These are phyloP conservation scores for Nesometra sesokonis DNA, from an alignment of 35 echinoderm and acorn worm species.

Conservation along the genomic window DNA sequence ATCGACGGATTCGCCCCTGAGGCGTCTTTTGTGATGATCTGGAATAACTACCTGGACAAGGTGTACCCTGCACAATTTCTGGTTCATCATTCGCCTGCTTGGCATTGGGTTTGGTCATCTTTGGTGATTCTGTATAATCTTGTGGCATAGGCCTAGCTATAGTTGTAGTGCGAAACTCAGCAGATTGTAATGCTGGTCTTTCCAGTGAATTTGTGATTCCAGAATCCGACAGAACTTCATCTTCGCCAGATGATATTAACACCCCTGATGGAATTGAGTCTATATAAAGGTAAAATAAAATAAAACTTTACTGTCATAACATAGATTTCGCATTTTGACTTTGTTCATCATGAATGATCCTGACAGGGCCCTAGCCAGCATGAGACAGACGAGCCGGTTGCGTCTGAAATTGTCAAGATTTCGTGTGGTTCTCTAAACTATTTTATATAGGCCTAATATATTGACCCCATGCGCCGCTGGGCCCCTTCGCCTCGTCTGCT, in stretches of 20 bases:
- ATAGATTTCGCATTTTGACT: too few relatives aligned
- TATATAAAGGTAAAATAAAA: neutral
- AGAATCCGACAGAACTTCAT: neutral
- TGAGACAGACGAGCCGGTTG: too few relatives aligned
- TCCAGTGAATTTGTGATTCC: neutral
- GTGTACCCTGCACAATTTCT: neutral
- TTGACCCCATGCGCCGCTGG: too few relatives aligned
- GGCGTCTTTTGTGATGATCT: too few relatives aligned
- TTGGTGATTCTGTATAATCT: neutral
- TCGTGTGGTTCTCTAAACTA: too few relatives aligned
- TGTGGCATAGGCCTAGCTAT: neutral
- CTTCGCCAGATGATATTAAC: neutral
- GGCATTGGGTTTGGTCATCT: neutral
- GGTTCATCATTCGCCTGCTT: neutral
- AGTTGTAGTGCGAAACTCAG: neutral
- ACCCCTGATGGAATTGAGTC: neutral
- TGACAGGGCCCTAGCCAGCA: too few relatives aligned
- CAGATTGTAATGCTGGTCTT: neutral
- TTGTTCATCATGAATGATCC: too few relatives aligned
- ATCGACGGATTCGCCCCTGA: too few relatives aligned
- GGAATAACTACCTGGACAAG: neutral
- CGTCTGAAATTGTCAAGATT: too few relatives aligned
- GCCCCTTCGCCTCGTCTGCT: too few relatives aligned
- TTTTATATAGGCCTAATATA: too few relatives aligned
- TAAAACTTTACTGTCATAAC: too few relatives aligned